phyloP scores from a whole-genome alignment of 2,888 invertebrate genomes.

The Xestia rhomboidea region DNA sequence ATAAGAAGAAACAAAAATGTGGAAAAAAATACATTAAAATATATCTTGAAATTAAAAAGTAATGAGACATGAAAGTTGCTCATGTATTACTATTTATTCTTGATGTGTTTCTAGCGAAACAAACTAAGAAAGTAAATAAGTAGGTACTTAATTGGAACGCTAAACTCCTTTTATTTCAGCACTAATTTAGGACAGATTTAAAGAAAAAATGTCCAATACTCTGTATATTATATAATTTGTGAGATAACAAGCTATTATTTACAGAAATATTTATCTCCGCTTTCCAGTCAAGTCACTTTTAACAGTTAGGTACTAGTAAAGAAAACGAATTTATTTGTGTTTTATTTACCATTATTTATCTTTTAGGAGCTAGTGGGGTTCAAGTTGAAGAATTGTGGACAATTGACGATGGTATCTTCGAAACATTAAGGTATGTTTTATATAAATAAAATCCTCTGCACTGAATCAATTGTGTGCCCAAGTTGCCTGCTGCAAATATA shows the following conservation, averaged over 20 bases:
- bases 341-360: conserved; percentile 1
- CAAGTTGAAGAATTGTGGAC: conserved; percentile 99
- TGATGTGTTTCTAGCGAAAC: not conserved
- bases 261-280: not conserved
- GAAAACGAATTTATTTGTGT: not conserved
- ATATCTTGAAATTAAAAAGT: not conserved
- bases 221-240: not conserved
- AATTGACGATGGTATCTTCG: conserved; percentile 96
- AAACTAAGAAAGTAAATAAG: not conserved
- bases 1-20: too few species aligned
- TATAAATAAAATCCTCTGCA: not conserved
- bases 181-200: not conserved
- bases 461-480: not conserved
- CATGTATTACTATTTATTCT: too few species aligned
- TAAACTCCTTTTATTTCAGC: too few species aligned
- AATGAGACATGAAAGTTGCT: not conserved
- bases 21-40: too few species aligned
- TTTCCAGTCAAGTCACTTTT: not conserved
- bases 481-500: not conserved
- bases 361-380: conserved; percentile 96
- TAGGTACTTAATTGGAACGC: not conserved
- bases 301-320: not conserved
- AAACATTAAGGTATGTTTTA: conserved; percentile 94
- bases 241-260: not conserved
- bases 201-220: too few species aligned